Evolutionary conservation across 1,140 invertebrate genomes (phyloP), one percentile per base, ranked within the genome.

Genomic region (Nilaparvata lugens): DNA sequence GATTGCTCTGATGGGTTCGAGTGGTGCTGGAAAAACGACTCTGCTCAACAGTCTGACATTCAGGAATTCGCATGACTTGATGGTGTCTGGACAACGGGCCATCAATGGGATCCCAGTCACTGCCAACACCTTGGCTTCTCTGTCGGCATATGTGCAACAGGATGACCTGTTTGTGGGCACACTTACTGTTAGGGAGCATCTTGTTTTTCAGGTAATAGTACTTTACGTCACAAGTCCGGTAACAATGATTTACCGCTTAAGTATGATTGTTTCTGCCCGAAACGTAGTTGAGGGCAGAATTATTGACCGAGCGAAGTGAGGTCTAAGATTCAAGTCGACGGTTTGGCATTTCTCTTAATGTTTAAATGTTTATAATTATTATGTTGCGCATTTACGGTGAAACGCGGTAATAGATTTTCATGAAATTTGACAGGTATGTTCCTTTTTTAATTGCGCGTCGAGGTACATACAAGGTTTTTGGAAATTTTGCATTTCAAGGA

Each of bases 11-110:
- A 89, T 98, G 87, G 95, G 95, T 3, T 88, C 93, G 3, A 95
- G 92, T 23, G 95, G 95, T 0, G 91, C 95, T 0, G 95, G 96
- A 4, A 99, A 98, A 77, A 96, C 95, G 0, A 97, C 95, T 0
- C 80, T 98, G 0, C 74, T 98, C 40, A 98, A 98, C 72, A 83
- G 92, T 0, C 70, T 98, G 28, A 96, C 93, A 1, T 89, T 88
- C 71, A 80, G 91, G 4, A 84, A 85, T 0, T 72, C 78, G 4
- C 75, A 79, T 5, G 83, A 84, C 14, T 75, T 95, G 0, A 76
- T 79, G 0, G 78, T 90, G n/a, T 80, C 79, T 24, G 91, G 91
- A 1, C 77, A 78, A 24, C 78, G 87, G 56, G 79, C 82, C 11
- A 75, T 90, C 1, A 92, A 92, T 65, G 88, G 87, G 3, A 76